Evolutionary conservation across 2,888 invertebrate genomes (phyloP), one percentile per base, ranked within the genome.

Genomic region (Oscheius sp.): DNA sequence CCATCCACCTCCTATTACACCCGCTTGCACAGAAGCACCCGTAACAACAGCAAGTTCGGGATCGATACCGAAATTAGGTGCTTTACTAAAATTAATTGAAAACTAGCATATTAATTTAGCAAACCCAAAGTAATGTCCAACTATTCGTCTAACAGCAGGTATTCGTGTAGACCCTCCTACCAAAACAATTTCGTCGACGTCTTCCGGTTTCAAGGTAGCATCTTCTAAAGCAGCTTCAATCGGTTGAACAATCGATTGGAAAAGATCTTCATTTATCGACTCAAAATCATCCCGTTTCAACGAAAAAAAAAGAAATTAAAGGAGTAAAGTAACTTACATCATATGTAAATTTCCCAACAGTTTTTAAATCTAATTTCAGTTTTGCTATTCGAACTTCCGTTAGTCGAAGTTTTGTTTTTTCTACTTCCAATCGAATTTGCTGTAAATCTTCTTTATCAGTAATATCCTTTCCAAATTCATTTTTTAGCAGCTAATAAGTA

Each of bases 131-230:
- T 82, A 88, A 4, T 86, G 81, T n/a, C 81, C 83, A 12, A 89
- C 87, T 33, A 88, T 71, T 63, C 87, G 77, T 59, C 88, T 74
- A 0, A 89, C 86, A 72, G 82, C 86, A 6, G 89, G 89, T 59
- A 89, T 88, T 65, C 88, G 80, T 0, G 89, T 89, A 2, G 88
- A 89, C 5, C 89, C 89, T 8, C 89, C 89, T 1, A 89, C 89
- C 49, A 89, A 76, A 1, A 89, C 88, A 56, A 89, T 86, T 74
- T 89, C 89, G 78, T 89, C 88, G 17, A 89, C 86, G 3, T 85
- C 85, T 30, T 75, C 80, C 6, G 74, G 71, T 70, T 67, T 56
- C 2, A 85, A 54, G 24, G 79, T 64, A 4, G 67, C 69, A 38
- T 67, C 57, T 54, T 86, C 84, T 63, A 89, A 77, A 26, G 88